These are phyloP conservation scores for Phylloscopus collybita DNA, from an alignment of 2,797 vertebrate genomes.

Conservation along the genomic window DNA sequence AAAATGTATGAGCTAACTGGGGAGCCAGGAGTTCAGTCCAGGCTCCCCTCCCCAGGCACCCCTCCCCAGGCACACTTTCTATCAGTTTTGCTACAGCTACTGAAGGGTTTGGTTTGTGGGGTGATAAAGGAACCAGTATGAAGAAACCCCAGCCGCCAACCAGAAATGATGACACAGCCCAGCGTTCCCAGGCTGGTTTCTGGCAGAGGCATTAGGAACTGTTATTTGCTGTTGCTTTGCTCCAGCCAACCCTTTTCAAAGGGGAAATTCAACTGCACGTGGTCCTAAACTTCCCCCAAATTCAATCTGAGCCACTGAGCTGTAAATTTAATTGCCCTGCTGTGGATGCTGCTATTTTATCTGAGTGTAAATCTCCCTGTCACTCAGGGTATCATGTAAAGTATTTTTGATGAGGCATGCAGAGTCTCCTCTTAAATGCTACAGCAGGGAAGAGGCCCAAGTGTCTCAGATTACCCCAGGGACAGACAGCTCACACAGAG, in stretches of 20 bases:
- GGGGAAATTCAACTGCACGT: neutral
- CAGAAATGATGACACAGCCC: neutral
- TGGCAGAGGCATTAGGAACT: neutral
- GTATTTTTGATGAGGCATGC: neutral
- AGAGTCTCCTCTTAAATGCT: constrained; percentile 10
- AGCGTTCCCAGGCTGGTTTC: neutral
- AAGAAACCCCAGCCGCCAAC: neutral
- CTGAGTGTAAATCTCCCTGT: neutral
- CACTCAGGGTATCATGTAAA: neutral
- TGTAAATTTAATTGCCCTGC: constrained; percentile 12
- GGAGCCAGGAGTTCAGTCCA: neutral
- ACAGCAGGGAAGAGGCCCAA: neutral
- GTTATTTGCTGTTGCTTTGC: neutral
- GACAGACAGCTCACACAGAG: neutral
- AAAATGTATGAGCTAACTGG: neutral
- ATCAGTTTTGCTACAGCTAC: neutral
- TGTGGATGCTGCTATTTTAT: neutral
- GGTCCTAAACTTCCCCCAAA: neutral
- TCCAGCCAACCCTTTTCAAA: constrained; percentile 1
- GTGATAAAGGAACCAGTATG: neutral
- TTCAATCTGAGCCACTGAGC: neutral
- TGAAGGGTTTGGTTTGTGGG: neutral
- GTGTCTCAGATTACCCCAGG: neutral
- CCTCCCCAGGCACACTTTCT: neutral
- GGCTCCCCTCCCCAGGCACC: neutral